Evolutionary conservation across 53 echinoderm and acorn worm genomes (phyloP).

Genomic region (Paracentrotus lividus): DNA sequence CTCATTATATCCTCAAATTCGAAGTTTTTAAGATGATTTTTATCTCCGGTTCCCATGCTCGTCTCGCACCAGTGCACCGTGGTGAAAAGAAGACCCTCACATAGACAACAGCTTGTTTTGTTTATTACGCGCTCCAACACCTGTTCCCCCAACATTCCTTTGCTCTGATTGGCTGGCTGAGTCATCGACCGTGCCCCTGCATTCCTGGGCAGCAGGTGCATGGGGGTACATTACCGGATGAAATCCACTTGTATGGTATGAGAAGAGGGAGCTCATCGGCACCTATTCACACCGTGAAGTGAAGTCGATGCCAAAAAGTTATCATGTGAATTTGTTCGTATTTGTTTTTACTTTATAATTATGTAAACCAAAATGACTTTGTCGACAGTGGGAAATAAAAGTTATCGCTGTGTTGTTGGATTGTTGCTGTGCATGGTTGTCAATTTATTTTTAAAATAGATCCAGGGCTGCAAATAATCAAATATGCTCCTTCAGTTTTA

Average conservation of each 20-base stretch:
- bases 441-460: too few species aligned
- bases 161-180: constrained; percentile 34
- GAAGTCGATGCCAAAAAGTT: neutral
- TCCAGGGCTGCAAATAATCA: too few species aligned
- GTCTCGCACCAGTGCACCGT: neutral
- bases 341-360: too few species aligned
- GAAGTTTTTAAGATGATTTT: neutral
- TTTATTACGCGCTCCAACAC: constrained; percentile 55
- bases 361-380: too few species aligned
- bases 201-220: constrained; percentile 48
- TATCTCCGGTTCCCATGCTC: constrained; percentile 39
- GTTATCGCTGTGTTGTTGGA: too few species aligned
- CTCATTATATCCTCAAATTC: neutral
- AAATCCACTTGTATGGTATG: constrained; percentile 14
- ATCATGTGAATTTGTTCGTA: too few species aligned
- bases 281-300: neutral
- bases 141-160: constrained; percentile 36
- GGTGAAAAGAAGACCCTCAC: neutral
- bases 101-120: constrained; percentile 21
- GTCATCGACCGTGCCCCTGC: constrained; percentile 6
- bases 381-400: too few species aligned
- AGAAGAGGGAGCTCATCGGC: neutral
- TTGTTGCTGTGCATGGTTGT: too few species aligned
- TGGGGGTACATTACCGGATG: constrained; percentile 1
- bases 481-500: too few species aligned